Percentiles rank a stretch among this genome's conserved stretches.
Conservation (phyloP, 2,113 vertebrate genomes). For the Apteryx owenii region DNA sequence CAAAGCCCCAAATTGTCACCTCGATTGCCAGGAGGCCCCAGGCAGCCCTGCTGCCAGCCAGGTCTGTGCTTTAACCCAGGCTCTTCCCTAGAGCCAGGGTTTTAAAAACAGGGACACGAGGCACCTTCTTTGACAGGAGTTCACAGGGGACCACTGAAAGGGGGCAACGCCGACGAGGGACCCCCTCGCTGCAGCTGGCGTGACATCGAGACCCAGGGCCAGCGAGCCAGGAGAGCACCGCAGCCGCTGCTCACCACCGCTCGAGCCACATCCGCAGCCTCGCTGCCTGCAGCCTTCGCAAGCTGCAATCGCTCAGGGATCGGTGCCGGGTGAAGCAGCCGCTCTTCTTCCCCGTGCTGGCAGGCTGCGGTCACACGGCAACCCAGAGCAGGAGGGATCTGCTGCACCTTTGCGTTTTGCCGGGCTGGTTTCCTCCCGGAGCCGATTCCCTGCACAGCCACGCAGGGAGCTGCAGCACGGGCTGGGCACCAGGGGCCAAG, state of each 20-base stretch:
- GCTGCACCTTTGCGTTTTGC: background rate
- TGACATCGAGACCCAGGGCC: no score
- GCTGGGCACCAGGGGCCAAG: background rate
- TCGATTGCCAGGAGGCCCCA: background rate
- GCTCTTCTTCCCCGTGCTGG: background rate
- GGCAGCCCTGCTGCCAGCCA: background rate
- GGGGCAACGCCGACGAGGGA: background rate
- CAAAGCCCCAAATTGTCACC: background rate
- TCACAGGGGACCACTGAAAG: background rate
- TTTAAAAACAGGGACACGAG: background rate
- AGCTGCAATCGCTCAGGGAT: background rate
- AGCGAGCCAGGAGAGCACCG: background rate
- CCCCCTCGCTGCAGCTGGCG: background rate
- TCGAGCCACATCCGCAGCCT: background rate
- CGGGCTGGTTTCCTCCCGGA: background rate
- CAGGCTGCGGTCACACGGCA: accelerated
- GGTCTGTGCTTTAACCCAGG: background rate
- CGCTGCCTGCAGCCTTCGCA: background rate
- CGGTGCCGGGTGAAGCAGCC: background rate
- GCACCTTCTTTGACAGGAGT: background rate
- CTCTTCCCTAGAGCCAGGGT: background rate
- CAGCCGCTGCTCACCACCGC: background rate
- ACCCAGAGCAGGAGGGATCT: accelerated
- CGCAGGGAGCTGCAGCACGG: background rate
- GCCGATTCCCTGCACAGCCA: background rate